A percentile compares a stretch with the other conserved stretches of the same genome.
These are phyloP conservation scores for Numenius arquata DNA, from an alignment of 2,113 vertebrate species.

Conservation along the genomic window DNA sequence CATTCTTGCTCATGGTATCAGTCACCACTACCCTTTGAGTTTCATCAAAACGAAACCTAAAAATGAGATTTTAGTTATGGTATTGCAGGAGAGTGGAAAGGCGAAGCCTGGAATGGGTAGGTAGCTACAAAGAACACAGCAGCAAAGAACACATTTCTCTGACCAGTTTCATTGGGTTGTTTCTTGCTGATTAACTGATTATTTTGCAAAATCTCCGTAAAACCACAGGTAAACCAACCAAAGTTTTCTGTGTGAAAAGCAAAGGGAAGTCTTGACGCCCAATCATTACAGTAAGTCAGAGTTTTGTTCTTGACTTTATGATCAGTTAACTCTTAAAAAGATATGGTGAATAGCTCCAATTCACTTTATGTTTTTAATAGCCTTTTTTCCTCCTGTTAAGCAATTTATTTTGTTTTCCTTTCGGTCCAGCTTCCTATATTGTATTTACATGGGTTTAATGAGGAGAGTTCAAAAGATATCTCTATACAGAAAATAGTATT, in stretches of 20 bases:
- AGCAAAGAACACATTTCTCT: neutral
- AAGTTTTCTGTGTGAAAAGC: neutral
- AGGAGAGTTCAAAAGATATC: neutral
- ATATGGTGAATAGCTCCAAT: neutral
- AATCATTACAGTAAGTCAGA: neutral
- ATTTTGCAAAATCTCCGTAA: neutral
- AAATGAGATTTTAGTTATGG: neutral
- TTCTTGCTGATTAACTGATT: neutral
- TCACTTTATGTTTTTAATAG: neutral
- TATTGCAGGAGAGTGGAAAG: neutral
- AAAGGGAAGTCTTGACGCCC: neutral
- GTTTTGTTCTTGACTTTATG: neutral
- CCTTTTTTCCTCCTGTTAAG: neutral
- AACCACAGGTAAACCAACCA: neutral
- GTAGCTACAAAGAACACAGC: neutral
- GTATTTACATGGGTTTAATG: neutral
- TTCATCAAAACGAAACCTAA: neutral
- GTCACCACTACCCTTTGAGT: neutral
- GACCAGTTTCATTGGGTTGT: neutral
- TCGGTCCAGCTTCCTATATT: neutral
- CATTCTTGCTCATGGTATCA: neutral
- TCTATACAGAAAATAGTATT: neutral
- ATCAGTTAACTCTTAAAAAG: neutral
- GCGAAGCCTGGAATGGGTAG: neutral
- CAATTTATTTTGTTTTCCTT: neutral